These are phyloP conservation scores for Sus cebifrons DNA, from an alignment of 2,797 vertebrate species.

Conservation along the genomic window DNA sequence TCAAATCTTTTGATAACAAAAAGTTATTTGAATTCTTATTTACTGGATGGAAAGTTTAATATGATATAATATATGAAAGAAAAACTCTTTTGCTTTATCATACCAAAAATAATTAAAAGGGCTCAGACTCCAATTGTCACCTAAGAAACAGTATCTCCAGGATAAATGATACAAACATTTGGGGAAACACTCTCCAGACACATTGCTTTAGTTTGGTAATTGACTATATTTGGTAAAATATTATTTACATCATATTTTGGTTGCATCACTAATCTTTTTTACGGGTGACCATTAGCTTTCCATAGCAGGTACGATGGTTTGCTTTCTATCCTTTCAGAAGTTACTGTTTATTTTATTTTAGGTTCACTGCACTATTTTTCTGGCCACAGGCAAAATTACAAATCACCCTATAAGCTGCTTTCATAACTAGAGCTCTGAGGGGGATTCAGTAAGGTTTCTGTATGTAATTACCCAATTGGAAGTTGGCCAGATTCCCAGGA, in stretches of 20 bases:
- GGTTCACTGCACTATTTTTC: slow-evolving; percentile 63
- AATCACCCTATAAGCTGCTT: slow-evolving; percentile 77
- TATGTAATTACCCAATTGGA: slow-evolving; percentile 80
- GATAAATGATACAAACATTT: background rate
- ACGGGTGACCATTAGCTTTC: background rate
- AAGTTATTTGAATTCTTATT: background rate
- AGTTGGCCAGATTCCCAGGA: slow-evolving; percentile 76
- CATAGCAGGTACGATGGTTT: background rate
- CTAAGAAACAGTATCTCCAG: background rate
- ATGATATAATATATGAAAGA: slow-evolving; percentile 7
- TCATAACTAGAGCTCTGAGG: slow-evolving; percentile 69
- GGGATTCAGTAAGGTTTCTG: slow-evolving; percentile 75
- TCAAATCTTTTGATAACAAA: slow-evolving; percentile 54
- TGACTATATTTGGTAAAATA: slow-evolving; percentile 24
- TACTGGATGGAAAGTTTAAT: slow-evolving; percentile 13
- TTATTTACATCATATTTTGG: slow-evolving; percentile 12
- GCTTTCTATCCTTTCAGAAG: background rate
- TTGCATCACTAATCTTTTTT: background rate
- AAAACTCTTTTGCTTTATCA: slow-evolving; percentile 11
- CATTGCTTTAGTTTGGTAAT: background rate
- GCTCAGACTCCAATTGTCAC: background rate
- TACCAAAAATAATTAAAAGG: slow-evolving; percentile 33
- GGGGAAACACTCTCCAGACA: background rate
- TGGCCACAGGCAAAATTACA: slow-evolving; percentile 51
- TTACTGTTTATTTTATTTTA: slow-evolving; percentile 67